Base-by-base conservation (phyloP, 2,797 vertebrate genomes). In the Thripadectes ignobilis region DNA sequence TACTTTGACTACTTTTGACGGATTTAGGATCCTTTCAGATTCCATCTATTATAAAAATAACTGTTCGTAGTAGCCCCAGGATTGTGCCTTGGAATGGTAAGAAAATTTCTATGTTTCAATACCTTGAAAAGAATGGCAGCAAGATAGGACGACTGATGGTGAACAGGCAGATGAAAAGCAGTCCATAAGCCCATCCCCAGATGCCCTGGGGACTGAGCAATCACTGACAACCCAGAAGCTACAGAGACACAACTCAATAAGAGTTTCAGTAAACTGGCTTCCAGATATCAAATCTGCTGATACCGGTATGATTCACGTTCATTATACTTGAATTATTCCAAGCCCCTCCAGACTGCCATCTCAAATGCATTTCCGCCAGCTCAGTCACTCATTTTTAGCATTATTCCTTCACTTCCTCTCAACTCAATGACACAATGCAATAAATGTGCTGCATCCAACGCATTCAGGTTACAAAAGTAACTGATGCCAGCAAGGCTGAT, bases 251-350 rank as follows among this genome's bases (percentile, higher is more conserved):
- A 83, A 39, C 46, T 81, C 1, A 1, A 32, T 81, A 81, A 87
- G 51, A 66, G 27, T 71, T 77, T 72, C 12, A 6, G 57, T 57
- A 69, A 91, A 89, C 78, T 65, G 65, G 21, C 85, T 85, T 74
- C 72, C 34, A 89, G 78, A 39, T 82, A 93, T 7, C 48, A 91
- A 89, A 92, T 73, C 71, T 92, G 52, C 59, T 80, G 81, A 87
- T 73, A 57, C 1, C 20, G 30, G 19, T 54, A 57, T 36, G 41
- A 89, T 67, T 80, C 72, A 80, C 38, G 39, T 48, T 59, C 63
- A 46, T 72, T 72, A 80, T 10, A 62, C 34, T 7, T n/a, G 12
- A 86, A 76, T 67, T 85, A 82, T 65, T 65, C 63, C 1, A 3
- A 83, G 41, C 32, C 23, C 49, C 80, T 68, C 63, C 23, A 6